These are phyloP conservation scores for Zapornia atra DNA, from an alignment of 2,113 vertebrate species.

Conservation along the genomic window DNA sequence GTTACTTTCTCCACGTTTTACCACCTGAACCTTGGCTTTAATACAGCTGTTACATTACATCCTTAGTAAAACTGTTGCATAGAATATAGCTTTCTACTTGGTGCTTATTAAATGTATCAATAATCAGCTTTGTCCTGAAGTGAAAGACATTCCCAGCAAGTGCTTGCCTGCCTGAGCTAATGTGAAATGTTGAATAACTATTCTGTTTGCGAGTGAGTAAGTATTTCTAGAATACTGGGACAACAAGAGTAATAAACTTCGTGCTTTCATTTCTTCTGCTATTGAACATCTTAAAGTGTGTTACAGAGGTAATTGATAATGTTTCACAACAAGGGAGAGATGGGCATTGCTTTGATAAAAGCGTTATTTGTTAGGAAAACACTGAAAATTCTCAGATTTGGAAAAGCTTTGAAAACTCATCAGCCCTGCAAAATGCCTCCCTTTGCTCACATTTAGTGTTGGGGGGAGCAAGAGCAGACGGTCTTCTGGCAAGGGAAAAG, in stretches of 20 bases:
- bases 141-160: not conserved
- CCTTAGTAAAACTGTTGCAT: not conserved
- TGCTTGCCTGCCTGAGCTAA: not conserved
- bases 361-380: not conserved
- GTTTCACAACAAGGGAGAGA: not conserved
- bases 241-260: not conserved
- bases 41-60: not conserved
- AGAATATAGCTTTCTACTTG: not conserved
- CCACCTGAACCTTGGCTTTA: not conserved
- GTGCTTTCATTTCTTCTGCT: not conserved
- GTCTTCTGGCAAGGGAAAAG: not conserved
- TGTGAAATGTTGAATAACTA: not conserved
- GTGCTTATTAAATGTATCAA: not conserved
- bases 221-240: not conserved
- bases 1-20: not conserved
- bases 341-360: not conserved
- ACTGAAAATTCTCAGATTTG: not conserved
- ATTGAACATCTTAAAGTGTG: not conserved
- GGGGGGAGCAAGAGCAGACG: not conserved
- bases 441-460: accelerated
- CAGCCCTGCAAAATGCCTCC: not conserved
- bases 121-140: not conserved
- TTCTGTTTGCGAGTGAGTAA: not conserved
- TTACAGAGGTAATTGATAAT: not conserved
- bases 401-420: not conserved